A percentile compares a stretch with the other conserved stretches of the same genome.
phyloP scores from a whole-genome alignment of 2,888 invertebrate species.

The Chaitophorus viminalis region DNA sequence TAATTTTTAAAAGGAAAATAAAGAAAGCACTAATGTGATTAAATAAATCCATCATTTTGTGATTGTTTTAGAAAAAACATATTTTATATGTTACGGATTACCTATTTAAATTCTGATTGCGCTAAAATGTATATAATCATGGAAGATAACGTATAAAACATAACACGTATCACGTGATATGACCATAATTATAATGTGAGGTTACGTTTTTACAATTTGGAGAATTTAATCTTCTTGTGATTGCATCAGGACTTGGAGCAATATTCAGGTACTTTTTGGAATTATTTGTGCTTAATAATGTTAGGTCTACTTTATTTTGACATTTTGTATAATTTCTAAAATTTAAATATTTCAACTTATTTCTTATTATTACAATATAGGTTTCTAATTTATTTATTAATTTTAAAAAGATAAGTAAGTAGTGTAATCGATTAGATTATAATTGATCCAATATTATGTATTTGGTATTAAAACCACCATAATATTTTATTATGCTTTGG shows the following conservation, averaged over 20 bases:
- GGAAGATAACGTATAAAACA: not conserved
- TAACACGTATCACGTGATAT: conserved; percentile 30
- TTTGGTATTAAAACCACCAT: not conserved
- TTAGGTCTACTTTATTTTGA: not conserved
- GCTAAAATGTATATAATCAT: not conserved
- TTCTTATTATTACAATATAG: not conserved
- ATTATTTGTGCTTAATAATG: not conserved
- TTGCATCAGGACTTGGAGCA: conserved; percentile 14
- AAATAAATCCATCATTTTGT: too few relatives aligned
- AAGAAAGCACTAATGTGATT: too few relatives aligned
- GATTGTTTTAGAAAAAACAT: too few relatives aligned
- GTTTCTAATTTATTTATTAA: not conserved
- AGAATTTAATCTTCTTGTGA: conserved; percentile 37
- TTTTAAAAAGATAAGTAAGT: not conserved
- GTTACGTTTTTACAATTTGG: conserved; percentile 49
- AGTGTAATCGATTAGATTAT: not conserved
- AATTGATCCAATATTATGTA: not conserved
- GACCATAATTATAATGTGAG: conserved; percentile 39
- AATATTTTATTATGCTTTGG: not conserved
- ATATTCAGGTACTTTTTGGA: not conserved
- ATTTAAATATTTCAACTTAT: not conserved
- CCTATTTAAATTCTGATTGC: too few relatives aligned
- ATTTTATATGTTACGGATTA: too few relatives aligned
- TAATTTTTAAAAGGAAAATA: too few relatives aligned
- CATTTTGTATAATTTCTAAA: not conserved